These are phyloP conservation scores for Andinoacara biseriatus DNA, from an alignment of 2,113 vertebrate species.

Conservation along the genomic window DNA sequence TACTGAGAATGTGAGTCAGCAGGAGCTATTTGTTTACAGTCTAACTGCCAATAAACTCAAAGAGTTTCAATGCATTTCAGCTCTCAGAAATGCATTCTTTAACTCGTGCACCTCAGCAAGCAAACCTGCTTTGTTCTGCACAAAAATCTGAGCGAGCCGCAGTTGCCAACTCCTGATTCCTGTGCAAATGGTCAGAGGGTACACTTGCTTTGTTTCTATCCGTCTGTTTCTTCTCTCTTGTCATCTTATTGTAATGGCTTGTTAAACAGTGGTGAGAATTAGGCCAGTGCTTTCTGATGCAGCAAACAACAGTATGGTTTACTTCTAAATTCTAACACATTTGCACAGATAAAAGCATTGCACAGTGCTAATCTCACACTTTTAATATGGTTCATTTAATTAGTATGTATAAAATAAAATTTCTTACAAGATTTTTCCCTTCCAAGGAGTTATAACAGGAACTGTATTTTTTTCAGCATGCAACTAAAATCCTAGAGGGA, in stretches of 20 bases:
- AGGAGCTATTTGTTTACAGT: neutral
- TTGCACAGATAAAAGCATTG: neutral
- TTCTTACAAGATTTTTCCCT: neutral
- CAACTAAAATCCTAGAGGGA: neutral
- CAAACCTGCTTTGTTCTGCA: neutral
- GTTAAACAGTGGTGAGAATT: constrained; percentile 39
- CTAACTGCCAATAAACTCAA: neutral
- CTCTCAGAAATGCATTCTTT: neutral
- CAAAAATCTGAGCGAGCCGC: neutral
- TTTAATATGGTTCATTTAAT: neutral
- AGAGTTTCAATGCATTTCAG: neutral
- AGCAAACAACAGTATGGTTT: neutral
- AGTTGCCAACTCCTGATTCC: neutral
- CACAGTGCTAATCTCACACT: neutral
- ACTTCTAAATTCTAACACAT: neutral
- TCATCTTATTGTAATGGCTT: neutral
- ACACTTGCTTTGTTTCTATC: neutral
- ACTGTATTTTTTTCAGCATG: neutral
- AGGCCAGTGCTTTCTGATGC: constrained; percentile 22
- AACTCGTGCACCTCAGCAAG: neutral
- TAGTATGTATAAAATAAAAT: neutral
- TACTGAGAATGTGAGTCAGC: neutral
- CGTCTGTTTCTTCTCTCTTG: neutral
- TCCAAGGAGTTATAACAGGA: neutral
- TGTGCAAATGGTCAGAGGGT: neutral